Base-by-base conservation (phyloP, 2,888 invertebrate species). In the Halictus quadricinctus region DNA sequence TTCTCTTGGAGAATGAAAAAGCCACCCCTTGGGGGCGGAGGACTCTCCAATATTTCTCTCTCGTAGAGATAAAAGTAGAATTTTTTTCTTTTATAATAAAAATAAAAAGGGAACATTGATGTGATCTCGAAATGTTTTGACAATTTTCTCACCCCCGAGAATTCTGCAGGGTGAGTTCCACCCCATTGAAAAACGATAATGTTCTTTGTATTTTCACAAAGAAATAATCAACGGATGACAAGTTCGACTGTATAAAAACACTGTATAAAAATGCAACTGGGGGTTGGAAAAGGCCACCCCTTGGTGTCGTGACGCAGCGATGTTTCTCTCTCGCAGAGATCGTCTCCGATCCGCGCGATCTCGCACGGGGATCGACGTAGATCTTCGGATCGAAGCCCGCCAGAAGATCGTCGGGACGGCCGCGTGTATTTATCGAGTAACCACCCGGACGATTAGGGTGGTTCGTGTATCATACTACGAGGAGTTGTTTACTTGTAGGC, bases 281-380 rank as follows among this genome's bases (percentile, higher is more conserved):
- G 13, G 15, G 50, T 54, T n/a, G 10, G 48, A 77, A 72, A 74
- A 10, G 13, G 25, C 64, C 79, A 80, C 70, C 60, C 86, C 80
- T 78, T 70, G 72, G 12, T 58, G 54, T n/a, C 69, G 12, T 29
- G 64, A 54, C 50, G 36, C 41, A 10, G 15, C 64, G 41, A 82
- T 48, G 75, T 73, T 88, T 76, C 88, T 85, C 88, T 84, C 29
- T 86, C 76, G 74, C n/a, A 70, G n/a, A 66, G 70, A 81, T 54
- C 13, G 54, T 74, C 50, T 78, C 75, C 48, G 54, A 41, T 69
- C 13, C 58, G 29, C 18, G 2, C 72, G 18, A 79, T 78, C 76
- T 48, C 79, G 46, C 76, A 66, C 41, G 80, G 54, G 70, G 41
- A 76, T 79, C 41, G 69, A 10, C 25, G 15, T 64, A 69, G 50